These are phyloP conservation scores for Plectus sambesii DNA, from an alignment of 1,140 invertebrate species.

Conservation along the genomic window DNA sequence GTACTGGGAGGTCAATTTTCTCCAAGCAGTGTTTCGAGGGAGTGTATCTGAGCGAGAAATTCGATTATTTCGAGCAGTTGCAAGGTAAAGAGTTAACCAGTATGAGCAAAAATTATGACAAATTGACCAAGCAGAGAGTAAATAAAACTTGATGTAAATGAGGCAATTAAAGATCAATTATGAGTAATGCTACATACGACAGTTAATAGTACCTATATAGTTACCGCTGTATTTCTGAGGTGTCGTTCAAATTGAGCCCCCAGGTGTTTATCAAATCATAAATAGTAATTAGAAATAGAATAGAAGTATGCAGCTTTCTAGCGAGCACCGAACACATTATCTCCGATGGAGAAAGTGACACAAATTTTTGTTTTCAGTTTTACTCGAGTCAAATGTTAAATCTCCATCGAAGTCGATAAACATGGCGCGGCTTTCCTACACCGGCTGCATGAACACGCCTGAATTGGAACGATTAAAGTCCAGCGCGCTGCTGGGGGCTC, in stretches of 20 bases:
- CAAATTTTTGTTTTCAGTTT: slow-evolving; percentile 15
- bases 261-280: too few species aligned
- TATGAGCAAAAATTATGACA: too few species aligned
- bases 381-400: slow-evolving; percentile 18
- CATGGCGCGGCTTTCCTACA: slow-evolving; percentile 22
- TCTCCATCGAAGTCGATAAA: slow-evolving; percentile 14
- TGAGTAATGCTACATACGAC: neutral
- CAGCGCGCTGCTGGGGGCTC: slow-evolving; percentile 47
- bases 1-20: too few species aligned
- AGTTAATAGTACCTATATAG: neutral
- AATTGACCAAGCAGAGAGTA: too few species aligned
- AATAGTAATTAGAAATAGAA: too few species aligned
- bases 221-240: neutral
- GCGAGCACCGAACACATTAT: too few species aligned
- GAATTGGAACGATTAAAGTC: slow-evolving; percentile 23
- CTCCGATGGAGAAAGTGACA: slow-evolving; percentile 11
- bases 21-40: too few species aligned
- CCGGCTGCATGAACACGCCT: slow-evolving; percentile 24
- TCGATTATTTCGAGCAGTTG: too few species aligned
- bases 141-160: too few species aligned
- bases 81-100: too few species aligned
- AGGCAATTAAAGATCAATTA: too few species aligned
- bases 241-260: neutral
- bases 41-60: too few species aligned
- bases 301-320: neutral